phyloP scores from a whole-genome alignment of 1,140 invertebrate genomes.

The Luehdorfia chinensis region DNA sequence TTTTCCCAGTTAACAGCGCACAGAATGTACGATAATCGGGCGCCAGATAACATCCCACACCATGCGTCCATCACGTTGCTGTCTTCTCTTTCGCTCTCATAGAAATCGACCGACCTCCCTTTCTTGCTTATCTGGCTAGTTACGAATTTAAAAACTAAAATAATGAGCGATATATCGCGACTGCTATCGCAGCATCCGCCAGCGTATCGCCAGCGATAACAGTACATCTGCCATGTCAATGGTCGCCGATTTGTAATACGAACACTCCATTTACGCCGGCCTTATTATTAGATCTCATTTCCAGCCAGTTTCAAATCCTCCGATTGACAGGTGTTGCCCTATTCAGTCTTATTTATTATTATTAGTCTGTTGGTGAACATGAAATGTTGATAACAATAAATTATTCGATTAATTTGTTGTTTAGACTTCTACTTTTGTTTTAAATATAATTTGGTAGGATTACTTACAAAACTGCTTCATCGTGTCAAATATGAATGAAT shows the following conservation, averaged over 20 bases:
- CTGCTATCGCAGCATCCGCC: slow-evolving; percentile 53
- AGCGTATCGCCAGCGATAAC: slow-evolving; percentile 43
- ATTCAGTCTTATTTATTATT: slow-evolving; percentile 1
- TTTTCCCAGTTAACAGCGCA: slow-evolving; percentile 15
- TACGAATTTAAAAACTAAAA: slow-evolving; percentile 48
- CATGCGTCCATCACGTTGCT: slow-evolving; percentile 44
- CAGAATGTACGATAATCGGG: slow-evolving; percentile 28
- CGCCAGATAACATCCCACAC: slow-evolving; percentile 25
- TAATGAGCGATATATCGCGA: slow-evolving; percentile 45
- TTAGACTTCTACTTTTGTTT: no score
- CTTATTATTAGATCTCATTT: background rate
- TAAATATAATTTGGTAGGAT: no score
- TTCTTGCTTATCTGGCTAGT: slow-evolving; percentile 36
- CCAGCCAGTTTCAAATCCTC: slow-evolving; percentile 5
- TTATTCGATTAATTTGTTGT: no score
- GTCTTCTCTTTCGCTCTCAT: slow-evolving; percentile 27
- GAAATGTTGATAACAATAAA: no score
- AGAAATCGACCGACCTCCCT: slow-evolving; percentile 20
- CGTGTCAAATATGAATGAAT: no score
- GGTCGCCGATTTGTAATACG: slow-evolving; percentile 25
- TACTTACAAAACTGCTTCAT: no score
- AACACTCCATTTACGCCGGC: background rate
- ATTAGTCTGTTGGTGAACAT: background rate
- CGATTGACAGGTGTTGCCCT: background rate
- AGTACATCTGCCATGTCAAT: slow-evolving; percentile 36